Base-by-base conservation (phyloP, 1,140 invertebrate genomes). In the Acromyrmex echinatior region DNA sequence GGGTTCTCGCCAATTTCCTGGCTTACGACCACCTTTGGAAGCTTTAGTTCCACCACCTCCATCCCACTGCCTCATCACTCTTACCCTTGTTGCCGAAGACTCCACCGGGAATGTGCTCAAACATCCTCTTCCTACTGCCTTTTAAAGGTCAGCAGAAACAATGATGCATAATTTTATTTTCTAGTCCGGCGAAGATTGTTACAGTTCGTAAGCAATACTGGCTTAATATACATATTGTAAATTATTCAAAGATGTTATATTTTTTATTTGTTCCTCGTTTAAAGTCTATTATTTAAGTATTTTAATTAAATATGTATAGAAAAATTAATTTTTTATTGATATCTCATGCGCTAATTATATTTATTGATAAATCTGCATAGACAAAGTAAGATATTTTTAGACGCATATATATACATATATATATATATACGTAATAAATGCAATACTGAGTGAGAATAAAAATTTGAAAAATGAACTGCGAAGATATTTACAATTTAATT, bases 81-180 rank as follows among this genome's bases (percentile, higher is more conserved):
- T 94, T 1, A 95, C 93, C 4, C 90, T 96, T 70, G 91, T 96
- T 49, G 94, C 94, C 16, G 95, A 96, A 90, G 96, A 96, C 85
- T 94, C 94, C 1, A 86, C 92, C 35, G 96, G 96, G 53, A 95
- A 95, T 74, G 92, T 96, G 5, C 90, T 96, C 1, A 96, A 96
- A 85, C 91, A 95, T 82, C 93, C 93, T 53, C 91, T 95, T 82
- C 95, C 94, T 35, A 94, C 95, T 63, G 92, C 95, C 65, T 95
- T 95, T 74, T 95, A 80, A 92, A 89, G 76, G 81, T 88, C 56
- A 68, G 53, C 56, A 70, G 53, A 70, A 70, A 60, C 25, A 74
- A 45, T 65, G 62, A 86, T 66, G 62, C 45, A 60, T 79, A 58
- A 79, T 79, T 78, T 86, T 79, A 79, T 45, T 28, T 66, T 68